Base-by-base conservation (phyloP, 2,888 invertebrate species). In the Aspidiotus rigidus region DNA sequence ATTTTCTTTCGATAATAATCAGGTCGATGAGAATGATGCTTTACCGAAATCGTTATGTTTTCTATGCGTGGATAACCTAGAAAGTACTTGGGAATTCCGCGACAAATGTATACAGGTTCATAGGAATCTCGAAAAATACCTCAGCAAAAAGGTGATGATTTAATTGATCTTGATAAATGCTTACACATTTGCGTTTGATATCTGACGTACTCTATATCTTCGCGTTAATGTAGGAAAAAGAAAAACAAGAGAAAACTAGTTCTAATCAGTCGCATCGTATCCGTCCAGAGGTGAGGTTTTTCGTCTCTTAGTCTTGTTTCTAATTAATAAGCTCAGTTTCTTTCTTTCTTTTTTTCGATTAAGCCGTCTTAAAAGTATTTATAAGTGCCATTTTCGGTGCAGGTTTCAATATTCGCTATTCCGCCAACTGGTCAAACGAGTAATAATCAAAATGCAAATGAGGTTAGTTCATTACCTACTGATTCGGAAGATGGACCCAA, bases 41-140 rank as follows among this genome's bases (percentile, higher is more conserved):
- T 75, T 82, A n/a, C 82, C 83, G 2, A 80, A 79, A 69, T 80
- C 80, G 49, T 79, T 83, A 67, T 83, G 83, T 73, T 79, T 79
- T 59, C 77, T 80, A 69, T 83, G 83, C 69, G 75, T 78, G 44
- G 78, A 79, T 2, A 80, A 80, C 75, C 79, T 83, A 73, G 80
- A 82, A 73, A 80, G 79, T 2, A 79, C 80, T 56, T 82, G 79
- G 73, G 79, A 77, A 56, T 83, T 80, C 74, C 79, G 82, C 56
- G 79, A 78, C 0, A 79, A 78, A 44, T 80, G 80, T 73, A 77
- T 80, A 40, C 78, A 79, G 74, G 80, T 80, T 17, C 72, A 73
- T 57, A 66, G 71, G 15, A 72, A 70, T 55, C 64, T 75, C 41
- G 74, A 74, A 71, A 61, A 70, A 28, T 61, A 62, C 17, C 16